Evolutionary conservation across 2,113 vertebrate genomes (phyloP).

Genomic region (Phyllostomus discolor): DNA sequence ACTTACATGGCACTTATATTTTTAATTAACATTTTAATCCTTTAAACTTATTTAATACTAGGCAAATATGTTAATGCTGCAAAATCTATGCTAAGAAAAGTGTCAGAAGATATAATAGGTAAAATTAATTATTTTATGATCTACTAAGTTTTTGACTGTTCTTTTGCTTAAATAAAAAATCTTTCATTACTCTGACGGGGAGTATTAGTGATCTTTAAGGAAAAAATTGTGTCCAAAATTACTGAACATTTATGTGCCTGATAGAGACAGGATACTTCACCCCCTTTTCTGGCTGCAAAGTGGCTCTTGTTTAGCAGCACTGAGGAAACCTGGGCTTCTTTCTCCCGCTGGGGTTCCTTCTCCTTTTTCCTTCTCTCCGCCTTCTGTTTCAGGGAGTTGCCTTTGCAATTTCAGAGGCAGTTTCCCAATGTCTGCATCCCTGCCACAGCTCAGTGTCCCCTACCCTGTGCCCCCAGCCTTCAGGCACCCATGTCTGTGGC

Average conservation of each 20-base stretch:
- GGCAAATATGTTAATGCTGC: conserved; percentile 75
- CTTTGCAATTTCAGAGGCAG: conserved; percentile 21
- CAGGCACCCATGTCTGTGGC: background rate
- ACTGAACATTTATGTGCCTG: conserved; percentile 64
- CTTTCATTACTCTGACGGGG: conserved; percentile 69
- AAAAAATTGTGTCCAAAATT: conserved; percentile 71
- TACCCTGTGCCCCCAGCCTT: conserved; percentile 28
- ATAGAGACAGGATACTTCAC: conserved; percentile 34
- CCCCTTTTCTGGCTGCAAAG: conserved; percentile 29
- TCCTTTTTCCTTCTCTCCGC: conserved; percentile 25
- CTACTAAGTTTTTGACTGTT: conserved; percentile 79
- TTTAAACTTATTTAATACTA: conserved; percentile 81
- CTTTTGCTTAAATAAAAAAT: conserved; percentile 73
- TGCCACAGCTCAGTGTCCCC: background rate
- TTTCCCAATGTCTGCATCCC: background rate
- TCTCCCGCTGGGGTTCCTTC: background rate
- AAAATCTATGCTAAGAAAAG: conserved; percentile 79
- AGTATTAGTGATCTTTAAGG: conserved; percentile 64
- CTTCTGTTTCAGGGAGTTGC: background rate
- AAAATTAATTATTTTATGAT: conserved; percentile 83
- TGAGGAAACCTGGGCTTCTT: conserved; percentile 21
- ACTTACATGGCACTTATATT: conserved; percentile 79
- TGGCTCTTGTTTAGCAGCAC: conserved; percentile 35
- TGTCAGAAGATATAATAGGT: conserved; percentile 79
- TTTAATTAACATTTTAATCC: conserved; percentile 85